Percentiles rank a stretch among this genome's conserved stretches.
phyloP scores from a whole-genome alignment of 2,113 vertebrate genomes.

The Vulpes ferrilata region DNA sequence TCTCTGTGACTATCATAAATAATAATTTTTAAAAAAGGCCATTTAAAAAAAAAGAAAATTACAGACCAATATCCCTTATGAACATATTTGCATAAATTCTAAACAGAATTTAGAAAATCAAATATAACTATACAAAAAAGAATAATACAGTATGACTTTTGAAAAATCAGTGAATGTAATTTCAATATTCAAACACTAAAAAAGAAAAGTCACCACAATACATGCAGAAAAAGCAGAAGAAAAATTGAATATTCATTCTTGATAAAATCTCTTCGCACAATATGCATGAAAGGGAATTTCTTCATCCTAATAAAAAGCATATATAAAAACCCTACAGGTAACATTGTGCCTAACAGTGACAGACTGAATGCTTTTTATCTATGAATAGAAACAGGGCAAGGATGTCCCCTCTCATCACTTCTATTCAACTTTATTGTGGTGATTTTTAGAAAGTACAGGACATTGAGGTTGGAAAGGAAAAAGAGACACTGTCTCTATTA shows the following conservation, averaged over 20 bases:
- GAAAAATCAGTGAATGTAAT: neutral
- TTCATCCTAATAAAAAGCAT: neutral
- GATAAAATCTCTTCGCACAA: neutral
- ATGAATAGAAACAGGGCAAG: neutral
- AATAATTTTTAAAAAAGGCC: too few species aligned
- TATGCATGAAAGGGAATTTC: neutral
- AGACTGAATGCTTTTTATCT: neutral
- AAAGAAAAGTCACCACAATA: neutral
- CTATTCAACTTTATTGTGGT: neutral
- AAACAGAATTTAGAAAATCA: neutral
- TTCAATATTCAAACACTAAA: neutral
- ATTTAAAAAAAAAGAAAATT: neutral
- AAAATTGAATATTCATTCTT: neutral
- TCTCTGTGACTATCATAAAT: too few species aligned
- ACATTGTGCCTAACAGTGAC: neutral
- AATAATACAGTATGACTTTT: neutral
- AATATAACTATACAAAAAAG: neutral
- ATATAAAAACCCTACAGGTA: neutral
- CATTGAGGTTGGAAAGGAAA: neutral
- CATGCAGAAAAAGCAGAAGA: neutral
- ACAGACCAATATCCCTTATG: neutral
- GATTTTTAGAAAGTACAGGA: neutral
- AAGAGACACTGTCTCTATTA: neutral
- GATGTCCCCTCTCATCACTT: neutral
- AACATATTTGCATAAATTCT: neutral